Evolutionary conservation across 2,113 vertebrate genomes (phyloP), one percentile per base, ranked within the genome.

Genomic region (Paramormyrops kingsleyae): DNA sequence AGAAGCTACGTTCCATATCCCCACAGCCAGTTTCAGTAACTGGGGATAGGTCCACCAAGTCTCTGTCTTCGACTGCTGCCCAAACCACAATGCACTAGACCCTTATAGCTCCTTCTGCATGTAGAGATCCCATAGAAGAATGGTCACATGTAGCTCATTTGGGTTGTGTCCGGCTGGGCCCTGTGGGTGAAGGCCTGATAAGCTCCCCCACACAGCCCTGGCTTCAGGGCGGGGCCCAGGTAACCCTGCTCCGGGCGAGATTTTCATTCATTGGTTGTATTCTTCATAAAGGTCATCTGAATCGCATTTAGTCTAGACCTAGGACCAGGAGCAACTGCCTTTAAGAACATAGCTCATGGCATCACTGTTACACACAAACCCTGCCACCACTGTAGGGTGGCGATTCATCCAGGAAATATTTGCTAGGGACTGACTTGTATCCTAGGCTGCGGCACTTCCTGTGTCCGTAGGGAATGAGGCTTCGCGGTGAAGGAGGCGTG

Each of bases 361-460:
- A 66, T 10, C n/a, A 66, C n/a, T 27, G 62, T 9, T n/a, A 66
- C 62, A 66, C n/a, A 66, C n/a, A 27, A 66, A 66, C 62, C 62
- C 62, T 27, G n/a, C 62, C n/a, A 27, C n/a, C n/a, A 66, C 77
- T 3, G 77, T 21, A 44, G 19, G 35, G 15, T 83, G 31, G 77
- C 5, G 19, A 21, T 83, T 19, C 39, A 83, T 83, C 77, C 42
- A 84, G 17, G 6, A 47, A 24, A 44, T 21, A n/a, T 46, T n/a
- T 44, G 31, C 3, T 46, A 35, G 56, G 39, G 4, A 95, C 98
- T 96, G 91, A 99, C 98, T 99, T 99, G 96, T 99, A 99, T 92
- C 99, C 99, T 94, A 99, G 92, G 93, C 99, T 99, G 92, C 99
- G 98, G 94, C 98, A 99, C 91, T 99, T 99, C 94, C 99, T 97